Evolutionary conservation across 2,888 invertebrate genomes (phyloP).

Genomic region (Brachyptera risi): DNA sequence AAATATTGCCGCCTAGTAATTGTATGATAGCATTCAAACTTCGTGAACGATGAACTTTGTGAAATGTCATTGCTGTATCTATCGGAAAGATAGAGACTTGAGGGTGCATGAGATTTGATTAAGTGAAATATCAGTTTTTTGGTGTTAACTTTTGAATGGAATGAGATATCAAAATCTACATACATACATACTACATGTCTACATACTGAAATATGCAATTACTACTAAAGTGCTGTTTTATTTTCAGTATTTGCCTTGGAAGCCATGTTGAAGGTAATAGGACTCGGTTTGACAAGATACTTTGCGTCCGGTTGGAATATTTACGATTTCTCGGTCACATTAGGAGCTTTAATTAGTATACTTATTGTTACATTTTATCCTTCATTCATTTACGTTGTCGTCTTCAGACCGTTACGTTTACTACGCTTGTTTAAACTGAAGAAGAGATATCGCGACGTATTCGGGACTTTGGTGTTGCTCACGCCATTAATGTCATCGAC

Average conservation of each 20-base stretch:
- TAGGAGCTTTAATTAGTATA: constrained; percentile 63
- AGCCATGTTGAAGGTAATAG: constrained; percentile 66
- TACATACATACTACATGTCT: no score
- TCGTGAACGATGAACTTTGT: no score
- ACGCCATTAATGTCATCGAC: constrained; percentile 81
- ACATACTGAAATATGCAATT: no score
- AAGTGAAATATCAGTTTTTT: no score
- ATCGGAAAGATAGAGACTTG: no score
- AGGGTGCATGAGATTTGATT: no score
- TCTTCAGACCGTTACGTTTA: constrained; percentile 63
- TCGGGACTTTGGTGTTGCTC: constrained; percentile 75
- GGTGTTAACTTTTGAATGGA: no score
- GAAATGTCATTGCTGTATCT: no score
- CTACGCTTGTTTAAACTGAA: constrained; percentile 40
- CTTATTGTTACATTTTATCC: constrained; percentile 63
- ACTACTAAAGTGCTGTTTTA: no score
- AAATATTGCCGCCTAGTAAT: no score
- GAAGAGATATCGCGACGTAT: constrained; percentile 58
- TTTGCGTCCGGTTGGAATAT: constrained; percentile 82
- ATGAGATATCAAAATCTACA: no score
- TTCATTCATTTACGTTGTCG: constrained; percentile 65
- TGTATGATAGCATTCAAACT: no score
- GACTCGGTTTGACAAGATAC: constrained; percentile 66
- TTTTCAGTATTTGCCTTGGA: constrained; percentile 69
- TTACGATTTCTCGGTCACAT: constrained; percentile 68